These are phyloP conservation scores for Pelosia muscerda DNA, from an alignment of 2,888 invertebrate genomes.

Conservation along the genomic window DNA sequence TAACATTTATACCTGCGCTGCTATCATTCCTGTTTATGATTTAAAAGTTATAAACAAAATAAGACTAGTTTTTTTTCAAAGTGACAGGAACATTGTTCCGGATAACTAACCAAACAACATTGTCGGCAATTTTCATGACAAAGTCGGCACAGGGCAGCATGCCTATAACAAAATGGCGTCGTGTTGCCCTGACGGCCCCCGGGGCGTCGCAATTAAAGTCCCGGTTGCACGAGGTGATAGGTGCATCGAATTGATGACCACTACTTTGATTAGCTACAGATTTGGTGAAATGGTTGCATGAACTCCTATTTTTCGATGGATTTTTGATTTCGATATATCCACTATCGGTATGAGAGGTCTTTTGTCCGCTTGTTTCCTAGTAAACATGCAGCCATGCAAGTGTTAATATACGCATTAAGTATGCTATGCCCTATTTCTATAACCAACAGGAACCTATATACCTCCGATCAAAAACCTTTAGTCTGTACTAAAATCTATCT, in stretches of 20 bases:
- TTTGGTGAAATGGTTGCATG: conserved; percentile 14
- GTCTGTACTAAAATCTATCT: background rate
- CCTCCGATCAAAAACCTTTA: no score
- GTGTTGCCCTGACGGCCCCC: conserved; percentile 76
- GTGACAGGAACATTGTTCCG: conserved; percentile 55
- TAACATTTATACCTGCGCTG: background rate
- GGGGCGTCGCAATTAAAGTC: conserved; percentile 81
- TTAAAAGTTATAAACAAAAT: background rate
- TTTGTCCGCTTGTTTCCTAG: background rate
- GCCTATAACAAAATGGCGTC: conserved; percentile 74
- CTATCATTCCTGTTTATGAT: no score
- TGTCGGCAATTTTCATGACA: conserved; percentile 73
- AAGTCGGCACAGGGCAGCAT: conserved; percentile 65
- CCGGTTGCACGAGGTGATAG: conserved; percentile 69
- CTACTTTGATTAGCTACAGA: conserved; percentile 50
- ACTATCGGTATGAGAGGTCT: background rate
- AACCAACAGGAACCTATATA: background rate
- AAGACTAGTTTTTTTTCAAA: conserved; percentile 33
- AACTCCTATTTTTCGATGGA: background rate
- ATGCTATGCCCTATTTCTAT: no score
- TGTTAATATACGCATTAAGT: no score
- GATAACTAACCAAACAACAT: conserved; percentile 62
- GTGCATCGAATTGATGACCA: conserved; percentile 65
- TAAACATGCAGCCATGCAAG: background rate
- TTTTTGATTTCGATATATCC: background rate